A percentile compares a stretch with the other conserved stretches of the same genome.
phyloP scores from a whole-genome alignment of 2,113 vertebrate species.

The Phaethornis superciliosus region DNA sequence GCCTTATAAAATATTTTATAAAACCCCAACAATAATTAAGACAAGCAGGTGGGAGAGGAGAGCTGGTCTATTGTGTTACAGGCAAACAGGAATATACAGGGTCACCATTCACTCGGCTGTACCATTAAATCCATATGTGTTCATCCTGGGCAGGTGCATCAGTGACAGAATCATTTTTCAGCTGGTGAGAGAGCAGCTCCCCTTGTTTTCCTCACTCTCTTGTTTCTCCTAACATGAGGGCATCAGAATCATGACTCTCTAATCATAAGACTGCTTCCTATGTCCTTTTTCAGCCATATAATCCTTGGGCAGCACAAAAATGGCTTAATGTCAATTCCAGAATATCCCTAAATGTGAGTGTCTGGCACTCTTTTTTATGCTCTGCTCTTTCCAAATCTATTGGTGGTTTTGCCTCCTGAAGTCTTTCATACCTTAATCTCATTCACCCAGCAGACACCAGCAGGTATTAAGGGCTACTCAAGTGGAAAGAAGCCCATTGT shows the following conservation, averaged over 20 bases:
- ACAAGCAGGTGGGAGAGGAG: background rate
- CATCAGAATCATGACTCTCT: background rate
- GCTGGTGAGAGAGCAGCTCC: background rate
- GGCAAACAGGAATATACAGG: background rate
- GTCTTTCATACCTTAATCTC: constrained; percentile 4
- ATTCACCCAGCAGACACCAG: background rate
- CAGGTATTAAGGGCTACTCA: constrained; percentile 2
- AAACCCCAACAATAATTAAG: background rate
- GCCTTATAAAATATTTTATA: background rate
- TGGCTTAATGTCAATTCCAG: background rate
- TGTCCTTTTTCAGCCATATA: background rate
- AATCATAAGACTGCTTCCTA: background rate
- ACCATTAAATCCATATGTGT: background rate
- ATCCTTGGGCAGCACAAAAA: background rate
- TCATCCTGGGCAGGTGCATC: background rate
- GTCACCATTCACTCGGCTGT: background rate
- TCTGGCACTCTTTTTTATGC: background rate
- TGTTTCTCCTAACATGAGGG: background rate
- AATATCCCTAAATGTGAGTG: background rate
- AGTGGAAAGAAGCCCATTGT: background rate
- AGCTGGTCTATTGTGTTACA: background rate
- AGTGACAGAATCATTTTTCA: background rate
- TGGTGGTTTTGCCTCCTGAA: background rate
- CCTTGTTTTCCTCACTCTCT: background rate
- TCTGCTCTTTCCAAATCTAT: background rate